These are phyloP conservation scores for Silurus asotus DNA, from an alignment of 2,113 vertebrate species.

Conservation along the genomic window DNA sequence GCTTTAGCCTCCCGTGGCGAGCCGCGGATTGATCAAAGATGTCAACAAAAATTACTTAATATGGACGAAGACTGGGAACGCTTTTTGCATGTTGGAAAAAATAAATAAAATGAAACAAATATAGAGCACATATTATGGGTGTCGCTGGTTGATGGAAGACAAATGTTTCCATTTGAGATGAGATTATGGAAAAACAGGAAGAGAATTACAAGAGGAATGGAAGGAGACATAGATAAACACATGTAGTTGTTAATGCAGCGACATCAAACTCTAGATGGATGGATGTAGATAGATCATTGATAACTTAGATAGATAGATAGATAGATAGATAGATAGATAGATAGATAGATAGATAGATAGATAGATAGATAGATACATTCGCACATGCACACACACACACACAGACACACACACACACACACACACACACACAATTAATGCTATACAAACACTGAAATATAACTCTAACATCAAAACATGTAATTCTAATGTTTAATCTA, in stretches of 20 bases:
- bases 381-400: too few species aligned
- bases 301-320: neutral
- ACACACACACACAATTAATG: too few species aligned
- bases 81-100: neutral
- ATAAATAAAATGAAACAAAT: neutral
- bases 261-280: neutral
- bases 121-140: neutral
- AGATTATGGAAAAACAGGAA: neutral
- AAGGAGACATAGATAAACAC: neutral
- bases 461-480: too few species aligned
- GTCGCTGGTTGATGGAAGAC: neutral
- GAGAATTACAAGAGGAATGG: neutral
- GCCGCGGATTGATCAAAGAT: constrained; percentile 9
- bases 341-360: neutral
- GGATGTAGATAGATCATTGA: neutral
- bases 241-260: neutral
- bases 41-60: constrained; percentile 20
- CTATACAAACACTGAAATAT: too few species aligned
- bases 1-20: constrained; percentile 13
- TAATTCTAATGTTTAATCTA: too few species aligned
- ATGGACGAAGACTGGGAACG: neutral
- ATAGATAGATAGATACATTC: neutral
- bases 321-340: neutral
- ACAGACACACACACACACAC: too few species aligned
- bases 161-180: neutral